Evolutionary conservation across 2,888 invertebrate species (phyloP).

Genomic region (Nasonovia ribisnigri): DNA sequence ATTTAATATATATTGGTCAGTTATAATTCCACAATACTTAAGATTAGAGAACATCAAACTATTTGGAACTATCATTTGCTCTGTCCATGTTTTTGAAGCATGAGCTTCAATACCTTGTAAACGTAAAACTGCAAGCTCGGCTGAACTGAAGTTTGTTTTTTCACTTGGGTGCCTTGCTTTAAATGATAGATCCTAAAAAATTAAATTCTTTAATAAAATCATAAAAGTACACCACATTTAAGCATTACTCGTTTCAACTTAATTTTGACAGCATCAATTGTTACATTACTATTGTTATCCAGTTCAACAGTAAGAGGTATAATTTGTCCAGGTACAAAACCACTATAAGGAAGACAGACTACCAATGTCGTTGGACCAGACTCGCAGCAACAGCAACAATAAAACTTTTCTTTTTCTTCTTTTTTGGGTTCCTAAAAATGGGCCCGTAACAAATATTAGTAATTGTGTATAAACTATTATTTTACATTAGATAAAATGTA

Average conservation of each 20-base stretch:
- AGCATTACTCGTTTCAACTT: conserved; percentile 76
- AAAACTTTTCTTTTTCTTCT: conserved; percentile 80
- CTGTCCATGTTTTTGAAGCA: conserved; percentile 65
- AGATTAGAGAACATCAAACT: conserved; percentile 60
- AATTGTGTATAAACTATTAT: not conserved
- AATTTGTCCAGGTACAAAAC: conserved; percentile 83
- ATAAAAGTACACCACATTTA: not conserved
- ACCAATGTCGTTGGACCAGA: conserved; percentile 80
- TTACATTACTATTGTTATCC: conserved; percentile 82
- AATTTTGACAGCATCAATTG: conserved; percentile 76
- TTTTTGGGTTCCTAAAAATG: conserved; percentile 77
- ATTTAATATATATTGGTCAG: conserved; percentile 59
- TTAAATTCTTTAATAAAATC: not conserved
- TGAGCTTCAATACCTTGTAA: conserved; percentile 64
- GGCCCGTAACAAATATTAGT: not conserved
- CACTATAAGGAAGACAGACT: conserved; percentile 79
- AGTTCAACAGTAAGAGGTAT: conserved; percentile 80
- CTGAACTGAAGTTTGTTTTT: conserved; percentile 43
- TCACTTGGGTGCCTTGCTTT: conserved; percentile 57
- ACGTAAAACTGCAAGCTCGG: conserved; percentile 55
- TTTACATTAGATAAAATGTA: too few species aligned
- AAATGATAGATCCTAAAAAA: conserved; percentile 35
- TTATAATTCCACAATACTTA: conserved; percentile 63
- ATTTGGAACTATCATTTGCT: conserved; percentile 61
- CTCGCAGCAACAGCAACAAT: conserved; percentile 84